These are phyloP conservation scores for Corydoras sp. DNA, from an alignment of 2,113 vertebrate genomes.

Conservation along the genomic window DNA sequence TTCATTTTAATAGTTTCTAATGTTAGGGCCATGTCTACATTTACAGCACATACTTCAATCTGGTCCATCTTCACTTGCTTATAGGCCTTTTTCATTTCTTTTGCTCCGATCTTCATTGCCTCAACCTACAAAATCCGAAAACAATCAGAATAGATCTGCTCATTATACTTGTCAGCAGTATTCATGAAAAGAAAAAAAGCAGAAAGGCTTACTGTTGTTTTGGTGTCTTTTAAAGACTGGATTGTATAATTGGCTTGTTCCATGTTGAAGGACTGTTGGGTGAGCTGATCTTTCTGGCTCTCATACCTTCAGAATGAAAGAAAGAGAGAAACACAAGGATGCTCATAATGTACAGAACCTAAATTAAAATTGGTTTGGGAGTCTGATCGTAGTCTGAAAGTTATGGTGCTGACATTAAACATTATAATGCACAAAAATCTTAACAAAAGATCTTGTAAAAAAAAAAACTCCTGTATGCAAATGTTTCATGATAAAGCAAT, in stretches of 20 bases:
- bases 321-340: neutral
- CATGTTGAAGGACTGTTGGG: slow-evolving; percentile 98
- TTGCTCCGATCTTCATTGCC: slow-evolving; percentile 96
- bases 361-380: no score
- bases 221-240: slow-evolving; percentile 93
- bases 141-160: no score
- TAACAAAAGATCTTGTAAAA: no score
- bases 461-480: no score
- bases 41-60: slow-evolving; percentile 78
- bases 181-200: neutral
- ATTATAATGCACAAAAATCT: no score
- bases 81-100: slow-evolving; percentile 98
- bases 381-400: no score
- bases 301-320: slow-evolving; percentile 77
- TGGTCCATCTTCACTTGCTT: slow-evolving; percentile 95
- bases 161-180: neutral
- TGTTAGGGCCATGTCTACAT: neutral
- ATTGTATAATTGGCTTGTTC: slow-evolving; percentile 98
- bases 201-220: slow-evolving; percentile 80
- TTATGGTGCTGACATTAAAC: no score
- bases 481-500: no score
- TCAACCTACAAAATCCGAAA: slow-evolving; percentile 73
- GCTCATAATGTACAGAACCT: no score
- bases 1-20: neutral
- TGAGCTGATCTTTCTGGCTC: slow-evolving; percentile 88